Evolutionary conservation across 2,797 vertebrate species (phyloP).

Genomic region (Ceryle rudis): DNA sequence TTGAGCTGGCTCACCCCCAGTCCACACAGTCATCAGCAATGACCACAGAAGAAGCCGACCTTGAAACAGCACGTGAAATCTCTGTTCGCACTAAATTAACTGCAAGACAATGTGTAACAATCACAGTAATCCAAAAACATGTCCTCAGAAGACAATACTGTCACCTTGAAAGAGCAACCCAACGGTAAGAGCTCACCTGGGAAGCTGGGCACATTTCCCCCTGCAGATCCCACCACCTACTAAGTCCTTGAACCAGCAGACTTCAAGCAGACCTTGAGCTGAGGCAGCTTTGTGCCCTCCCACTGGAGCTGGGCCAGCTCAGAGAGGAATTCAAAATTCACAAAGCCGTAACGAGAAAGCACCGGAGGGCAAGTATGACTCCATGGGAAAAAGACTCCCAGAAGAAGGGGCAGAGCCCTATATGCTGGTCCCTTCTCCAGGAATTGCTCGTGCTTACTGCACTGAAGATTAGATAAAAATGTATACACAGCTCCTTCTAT

Average conservation of each 20-base stretch:
- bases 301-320: neutral
- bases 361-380: slow-evolving; percentile 34
- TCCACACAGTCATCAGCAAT: fast-evolving
- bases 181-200: neutral
- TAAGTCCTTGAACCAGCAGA: neutral
- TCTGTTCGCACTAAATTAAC: neutral
- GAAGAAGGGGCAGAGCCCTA: neutral
- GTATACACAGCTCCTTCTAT: neutral
- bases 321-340: neutral
- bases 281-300: neutral
- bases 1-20: neutral
- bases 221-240: neutral
- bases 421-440: neutral
- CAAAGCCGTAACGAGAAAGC: neutral
- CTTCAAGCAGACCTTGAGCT: neutral
- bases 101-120: neutral
- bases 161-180: neutral
- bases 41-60: neutral
- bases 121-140: fast-evolving
- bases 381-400: slow-evolving; percentile 19
- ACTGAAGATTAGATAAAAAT: slow-evolving; percentile 25
- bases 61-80: fast-evolving
- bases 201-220: neutral
- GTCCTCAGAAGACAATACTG: fast-evolving
- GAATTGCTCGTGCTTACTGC: slow-evolving; percentile 5